Conservation (phyloP, 2,113 vertebrate genomes). For the Chlamydotis undulata region DNA sequence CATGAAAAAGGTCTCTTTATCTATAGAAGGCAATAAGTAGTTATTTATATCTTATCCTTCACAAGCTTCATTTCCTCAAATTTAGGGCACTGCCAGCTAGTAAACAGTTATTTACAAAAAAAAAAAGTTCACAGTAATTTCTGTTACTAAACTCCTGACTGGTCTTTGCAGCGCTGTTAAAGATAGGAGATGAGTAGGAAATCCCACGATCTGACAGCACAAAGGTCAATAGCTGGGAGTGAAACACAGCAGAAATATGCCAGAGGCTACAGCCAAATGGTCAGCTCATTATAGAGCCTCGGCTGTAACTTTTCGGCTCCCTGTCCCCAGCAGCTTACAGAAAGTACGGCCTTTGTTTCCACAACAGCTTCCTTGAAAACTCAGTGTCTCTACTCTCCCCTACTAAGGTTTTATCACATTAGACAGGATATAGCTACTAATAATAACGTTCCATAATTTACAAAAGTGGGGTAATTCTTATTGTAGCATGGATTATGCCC, state of each 20-base stretch:
- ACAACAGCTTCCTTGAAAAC: background rate
- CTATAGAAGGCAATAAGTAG: background rate
- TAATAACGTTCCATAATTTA: background rate
- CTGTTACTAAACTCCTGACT: background rate
- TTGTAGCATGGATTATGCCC: background rate
- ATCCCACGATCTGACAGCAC: background rate
- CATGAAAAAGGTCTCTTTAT: background rate
- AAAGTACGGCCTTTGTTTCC: background rate
- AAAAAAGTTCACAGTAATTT: background rate
- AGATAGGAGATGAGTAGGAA: background rate
- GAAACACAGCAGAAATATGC: background rate
- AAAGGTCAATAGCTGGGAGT: conserved; percentile 22
- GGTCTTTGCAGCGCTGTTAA: background rate
- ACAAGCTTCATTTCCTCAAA: background rate
- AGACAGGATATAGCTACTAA: background rate
- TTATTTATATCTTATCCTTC: background rate
- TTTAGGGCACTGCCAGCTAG: background rate
- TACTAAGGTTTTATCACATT: rapidly evolving
- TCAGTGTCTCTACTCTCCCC: background rate
- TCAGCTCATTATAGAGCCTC: background rate
- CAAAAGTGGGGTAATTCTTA: background rate
- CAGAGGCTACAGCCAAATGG: background rate
- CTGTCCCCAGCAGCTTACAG: background rate
- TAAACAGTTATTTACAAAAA: background rate
- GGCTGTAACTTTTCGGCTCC: background rate